Evolutionary conservation across 2,888 invertebrate genomes (phyloP), one percentile per base, ranked within the genome.

Genomic region (Tenthredo scrophulariae): DNA sequence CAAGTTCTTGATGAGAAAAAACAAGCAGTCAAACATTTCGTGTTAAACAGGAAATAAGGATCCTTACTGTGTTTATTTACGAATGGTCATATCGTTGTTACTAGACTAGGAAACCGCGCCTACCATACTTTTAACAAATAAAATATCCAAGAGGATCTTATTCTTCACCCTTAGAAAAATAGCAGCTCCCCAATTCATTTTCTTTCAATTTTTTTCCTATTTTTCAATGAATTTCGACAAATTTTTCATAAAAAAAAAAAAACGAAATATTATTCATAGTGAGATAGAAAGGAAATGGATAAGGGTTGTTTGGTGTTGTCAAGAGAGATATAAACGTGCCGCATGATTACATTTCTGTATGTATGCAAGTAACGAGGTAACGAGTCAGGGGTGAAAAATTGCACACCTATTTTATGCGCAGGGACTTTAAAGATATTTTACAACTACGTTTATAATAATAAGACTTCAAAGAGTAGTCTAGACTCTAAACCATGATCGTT

Each of bases 11-110:
- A 74, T 40, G 18, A 40, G 80, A 37, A 77, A 77, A 77, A 62
- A 65, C 40, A 62, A 80, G 65, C 80, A 40, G 58, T 80, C 37
- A 37, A 62, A 80, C 80, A 80, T 62, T 62, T 40, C 62, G 65
- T 62, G 65, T 80, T 80, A 80, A 80, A 80, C 80, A 62, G 65
- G 80, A 62, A 80, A 80, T 54, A 80, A 80, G 62, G 62, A 80
- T 80, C 33, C 62, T 62, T 37, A 50, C 15, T 29, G 18, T 50
- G 77, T 77, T 77, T 77, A 77, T 77, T 77, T 77, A 54, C 54
- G 72, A 70, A 33, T 40, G 22, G 72, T 40, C 43, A 43, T 43
- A 74, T 74, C 22, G 40, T 74, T 74, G n/a, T 74, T 74, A 74
- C 43, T 13, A 26, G 26, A 62, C 62, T 10, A 54, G 54, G n/a